Conservation (phyloP, 2,113 vertebrate species). For the Jaculus jaculus region DNA sequence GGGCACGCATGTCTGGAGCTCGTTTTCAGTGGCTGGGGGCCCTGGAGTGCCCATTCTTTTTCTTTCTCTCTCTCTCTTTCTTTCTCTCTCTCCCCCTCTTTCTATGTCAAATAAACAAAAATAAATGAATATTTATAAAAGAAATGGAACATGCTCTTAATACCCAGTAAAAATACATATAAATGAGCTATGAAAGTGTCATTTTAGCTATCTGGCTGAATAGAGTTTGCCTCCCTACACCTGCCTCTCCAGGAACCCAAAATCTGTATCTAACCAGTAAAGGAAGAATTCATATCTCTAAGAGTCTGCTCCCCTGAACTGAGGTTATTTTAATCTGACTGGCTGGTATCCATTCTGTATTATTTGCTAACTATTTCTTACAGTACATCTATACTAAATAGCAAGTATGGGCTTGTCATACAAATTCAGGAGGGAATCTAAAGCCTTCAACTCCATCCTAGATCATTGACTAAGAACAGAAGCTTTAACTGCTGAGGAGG, state of each 20-base stretch:
- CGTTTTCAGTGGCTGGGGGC: no score
- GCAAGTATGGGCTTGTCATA: not conserved
- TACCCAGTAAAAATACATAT: no score
- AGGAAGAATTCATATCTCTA: not conserved
- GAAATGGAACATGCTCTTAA: no score
- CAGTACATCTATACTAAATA: not conserved
- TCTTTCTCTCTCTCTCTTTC: no score
- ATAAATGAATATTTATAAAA: no score
- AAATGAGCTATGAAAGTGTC: not conserved
- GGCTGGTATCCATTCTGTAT: not conserved
- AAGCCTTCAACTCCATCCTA: not conserved
- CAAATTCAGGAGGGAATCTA: not conserved
- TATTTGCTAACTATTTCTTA: not conserved
- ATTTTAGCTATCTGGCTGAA: not conserved
- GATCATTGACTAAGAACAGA: not conserved
- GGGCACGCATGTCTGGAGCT: no score
- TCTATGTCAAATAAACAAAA: no score
- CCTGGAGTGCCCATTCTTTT: no score
- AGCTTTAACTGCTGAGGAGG: not conserved
- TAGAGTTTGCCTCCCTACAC: not conserved
- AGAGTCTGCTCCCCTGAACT: not conserved
- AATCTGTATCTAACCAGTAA: not conserved
- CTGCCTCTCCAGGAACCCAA: not conserved
- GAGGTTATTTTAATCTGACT: not conserved
- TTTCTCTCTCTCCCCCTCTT: no score